Evolutionary conservation across 1,140 invertebrate species (phyloP), one percentile per base, ranked within the genome.

Genomic region (Saxidomus purpurata): DNA sequence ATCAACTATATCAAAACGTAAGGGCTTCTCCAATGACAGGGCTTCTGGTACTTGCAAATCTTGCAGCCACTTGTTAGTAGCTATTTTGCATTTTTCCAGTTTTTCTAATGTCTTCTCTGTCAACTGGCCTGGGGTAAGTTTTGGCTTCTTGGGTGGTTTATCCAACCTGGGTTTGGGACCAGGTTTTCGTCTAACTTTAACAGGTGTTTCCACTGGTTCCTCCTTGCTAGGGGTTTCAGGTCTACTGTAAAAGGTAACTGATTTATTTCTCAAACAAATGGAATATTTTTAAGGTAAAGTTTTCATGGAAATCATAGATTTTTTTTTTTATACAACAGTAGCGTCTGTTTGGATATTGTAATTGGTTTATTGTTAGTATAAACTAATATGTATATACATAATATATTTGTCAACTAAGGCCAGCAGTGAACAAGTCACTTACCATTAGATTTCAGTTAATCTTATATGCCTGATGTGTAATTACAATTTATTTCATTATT

Each of bases 1-100:
- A 43, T 93, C 91, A 31, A 77, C 83, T n/a, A 96, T 80, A 13
- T 90, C 91, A 36, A 96, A 61, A 71, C 80, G 90, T 28, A 93
- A 71, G n/a, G 91, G 82, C 22, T 91, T 82, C 43, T 92, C 79
- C 22, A 88, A 36, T n/a, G 59, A 81, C 13, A 83, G 34, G 13
- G 59, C 22, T n/a, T 89, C 52, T 40, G 87, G 87, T 4, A 89
- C n/a, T 40, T 83, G 34, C 19, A 89, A 52, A 59, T 83, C 81
- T 47, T 89, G 83, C 67, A 89, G 36, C 87, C 87, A 89, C 71
- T 84, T 89, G n/a, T 84, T 43, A 34, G 87, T 89, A n/a, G 80
- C 81, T 28, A 36, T 40, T 61, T 77, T 83, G 17, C 79, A 89
- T 63, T 84, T 83, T 59, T 89, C 87, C 17, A 89, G 52, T 25